Evolutionary conservation across 1,140 invertebrate genomes (phyloP).

Genomic region (Scaptomyza pallida): DNA sequence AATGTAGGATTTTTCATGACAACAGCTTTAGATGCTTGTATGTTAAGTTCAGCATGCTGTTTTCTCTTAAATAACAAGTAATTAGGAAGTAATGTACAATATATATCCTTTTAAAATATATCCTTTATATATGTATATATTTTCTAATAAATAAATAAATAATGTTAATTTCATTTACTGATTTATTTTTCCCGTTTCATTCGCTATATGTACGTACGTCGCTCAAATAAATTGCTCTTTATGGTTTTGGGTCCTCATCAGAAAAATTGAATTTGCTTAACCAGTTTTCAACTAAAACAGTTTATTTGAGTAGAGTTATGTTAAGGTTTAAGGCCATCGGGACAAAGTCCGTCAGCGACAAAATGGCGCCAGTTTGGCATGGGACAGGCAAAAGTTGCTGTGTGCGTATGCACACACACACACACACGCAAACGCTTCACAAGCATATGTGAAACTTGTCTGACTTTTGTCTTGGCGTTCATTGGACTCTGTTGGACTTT

Average conservation of each 20-base stretch:
- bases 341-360: conserved; percentile 35
- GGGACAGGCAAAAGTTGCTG: conserved; percentile 17
- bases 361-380: conserved; percentile 38
- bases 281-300: conserved; percentile 20
- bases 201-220: no score
- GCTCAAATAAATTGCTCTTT: no score
- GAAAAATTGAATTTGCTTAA: conserved; percentile 22
- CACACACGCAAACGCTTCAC: neutral
- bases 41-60: neutral
- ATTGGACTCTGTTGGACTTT: conserved; percentile 41
- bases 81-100: no score
- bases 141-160: no score
- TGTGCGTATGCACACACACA: neutral
- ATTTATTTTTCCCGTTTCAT: no score
- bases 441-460: conserved; percentile 32
- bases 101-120: no score
- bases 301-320: conserved; percentile 23
- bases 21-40: conserved; percentile 21
- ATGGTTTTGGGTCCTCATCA: no score
- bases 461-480: conserved; percentile 37
- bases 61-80: no score
- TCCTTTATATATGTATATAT: no score
- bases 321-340: conserved; percentile 21
- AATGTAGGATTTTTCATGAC: conserved; percentile 14
- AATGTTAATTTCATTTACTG: no score